Conservation (phyloP, 1,140 invertebrate genomes). For the Zelostemma sp. region DNA sequence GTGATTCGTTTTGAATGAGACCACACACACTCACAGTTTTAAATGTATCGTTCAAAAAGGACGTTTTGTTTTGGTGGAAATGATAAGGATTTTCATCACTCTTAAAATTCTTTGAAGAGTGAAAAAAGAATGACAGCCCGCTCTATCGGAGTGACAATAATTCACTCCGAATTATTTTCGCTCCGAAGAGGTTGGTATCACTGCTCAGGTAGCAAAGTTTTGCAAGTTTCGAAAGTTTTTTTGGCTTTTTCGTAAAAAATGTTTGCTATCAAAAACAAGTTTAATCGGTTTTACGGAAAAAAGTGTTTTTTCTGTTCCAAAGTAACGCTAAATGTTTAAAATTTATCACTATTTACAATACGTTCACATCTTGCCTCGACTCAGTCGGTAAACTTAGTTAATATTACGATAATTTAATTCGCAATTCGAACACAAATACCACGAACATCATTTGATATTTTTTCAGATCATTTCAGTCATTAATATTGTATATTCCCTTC, state of each 20-base stretch:
- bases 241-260: too few species aligned
- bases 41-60: conserved; percentile 31
- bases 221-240: too few species aligned
- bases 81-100: too few species aligned
- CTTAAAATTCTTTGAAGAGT: neutral
- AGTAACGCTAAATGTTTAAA: conserved; percentile 41
- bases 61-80: too few species aligned
- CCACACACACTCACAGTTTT: neutral
- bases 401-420: conserved; percentile 56
- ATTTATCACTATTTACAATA: conserved; percentile 57
- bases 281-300: conserved; percentile 26
- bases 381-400: conserved; percentile 21
- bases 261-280: too few species aligned
- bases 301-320: conserved; percentile 38
- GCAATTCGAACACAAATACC: conserved; percentile 32
- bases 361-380: conserved; percentile 29
- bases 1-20: conserved; percentile 54
- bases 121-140: conserved; percentile 16
- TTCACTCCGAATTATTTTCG: neutral
- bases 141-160: too few species aligned
- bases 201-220: too few species aligned
- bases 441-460: conserved; percentile 9
- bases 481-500: conserved; percentile 14
- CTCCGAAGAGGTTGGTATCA: too few species aligned
- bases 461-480: conserved; percentile 33